Base-by-base conservation (phyloP, 2,888 invertebrate species). In the Drosophila kanekoi region DNA sequence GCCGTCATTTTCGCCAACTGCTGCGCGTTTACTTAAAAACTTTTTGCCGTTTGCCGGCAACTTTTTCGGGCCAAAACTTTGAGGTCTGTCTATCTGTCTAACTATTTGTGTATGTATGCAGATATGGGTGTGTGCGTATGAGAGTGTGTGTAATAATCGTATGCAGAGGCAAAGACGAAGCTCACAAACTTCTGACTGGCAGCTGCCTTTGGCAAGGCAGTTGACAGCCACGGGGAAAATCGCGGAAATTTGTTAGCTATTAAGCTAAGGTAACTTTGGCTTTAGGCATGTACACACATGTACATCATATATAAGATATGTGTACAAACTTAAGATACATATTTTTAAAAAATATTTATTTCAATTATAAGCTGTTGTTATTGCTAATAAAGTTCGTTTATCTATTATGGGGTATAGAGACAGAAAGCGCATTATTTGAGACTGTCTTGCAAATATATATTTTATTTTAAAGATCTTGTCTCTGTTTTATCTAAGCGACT, bases 11-110 rank as follows among this genome's bases (percentile, higher is more conserved):
- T 56, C 43, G 20, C 37, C 35, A 49, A 43, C 38, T 45, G 38
- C 59, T 52, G 41, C 43, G 60, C 59, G 62, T 79, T 77, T 77
- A 51, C 77, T 79, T 74, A 66, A 63, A 61, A 77, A 77, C 47
- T 79, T 76, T 79, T 78, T 52, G 60, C 40, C 73, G 53, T 60
- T 74, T 49, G 48, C 57, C 41, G 41, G 11, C 52, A 76, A 75
- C 54, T 70, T 74, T 74, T 70, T 70, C 37, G 33, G 38, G 57
- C 53, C 74, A 64, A 69, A 77, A 77, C 59, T 77, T 77, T 76
- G 57, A 63, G 49, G 64, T 71, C 71, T 75, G 60, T 74, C 66
- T 66, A 66, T 75, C 66, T 57, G 61, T 37, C 33, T 44, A 61
- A 41, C 49, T 72, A 67, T 67, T 52, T 67, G 58, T 28, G 18